Evolutionary conservation across 2,113 vertebrate genomes (phyloP), one percentile per base, ranked within the genome.

Genomic region (Clarias batrachus): DNA sequence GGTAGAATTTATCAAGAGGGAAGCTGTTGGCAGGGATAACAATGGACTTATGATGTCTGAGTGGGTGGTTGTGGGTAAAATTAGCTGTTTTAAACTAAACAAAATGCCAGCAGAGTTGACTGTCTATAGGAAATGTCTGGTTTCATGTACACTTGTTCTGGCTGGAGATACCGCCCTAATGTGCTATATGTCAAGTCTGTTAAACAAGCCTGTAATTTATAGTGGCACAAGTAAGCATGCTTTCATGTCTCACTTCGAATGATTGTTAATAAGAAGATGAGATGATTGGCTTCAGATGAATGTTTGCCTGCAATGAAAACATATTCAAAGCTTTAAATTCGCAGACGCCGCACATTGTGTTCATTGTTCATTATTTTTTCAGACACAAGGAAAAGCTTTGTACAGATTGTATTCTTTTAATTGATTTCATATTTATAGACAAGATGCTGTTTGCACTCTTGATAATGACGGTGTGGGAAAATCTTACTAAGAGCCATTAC

Each of bases 51-150:
- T 52, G 52, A 56, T 1, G 25, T 56, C 74, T 14, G 74, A 10
- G 52, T 78, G n/a, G 74, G 74, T 56, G 74, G 52, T 56, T 56
- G 52, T 78, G 52, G 52, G n/a, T 9, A 78, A 78, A 78, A 78
- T 56, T 8, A 78, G 74, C 52, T 56, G 52, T 30, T 78, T 56
- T 27, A 57, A 78, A 52, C 21, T 7, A 56, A 56, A 77, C 52
- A 56, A 56, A 56, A 77, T 10, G 74, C 25, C 74, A 30, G 52
- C n/a, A 76, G 25, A 17, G 74, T 78, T 78, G 52, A 78, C 52
- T 56, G 74, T 27, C 52, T 78, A 56, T n/a, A 56, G 56, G 52
- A 27, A 17, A 17, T 78, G 7, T 17, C 74, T 56, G 52, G 74
- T 56, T 25, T 56, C 74, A 56, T n/a, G 7, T 12, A 7, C 4